phyloP scores from a whole-genome alignment of 1,140 invertebrate species.

The Drosophila persimilis region DNA sequence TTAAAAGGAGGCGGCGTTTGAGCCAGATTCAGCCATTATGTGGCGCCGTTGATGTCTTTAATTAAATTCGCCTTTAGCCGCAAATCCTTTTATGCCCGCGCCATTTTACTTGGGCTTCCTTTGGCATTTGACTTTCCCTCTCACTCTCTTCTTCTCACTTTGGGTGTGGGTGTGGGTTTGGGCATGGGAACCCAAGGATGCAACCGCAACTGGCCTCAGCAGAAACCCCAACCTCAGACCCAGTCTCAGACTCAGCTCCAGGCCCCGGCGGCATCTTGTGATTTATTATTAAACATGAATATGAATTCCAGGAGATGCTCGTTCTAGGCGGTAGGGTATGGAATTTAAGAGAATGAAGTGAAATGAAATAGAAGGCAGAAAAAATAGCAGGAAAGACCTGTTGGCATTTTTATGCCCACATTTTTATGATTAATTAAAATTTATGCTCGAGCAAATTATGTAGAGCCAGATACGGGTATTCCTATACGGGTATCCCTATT shows the following conservation, averaged over 20 bases:
- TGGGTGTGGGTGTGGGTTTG: constrained; percentile 13
- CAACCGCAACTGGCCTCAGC: constrained; percentile 51
- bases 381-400: constrained; percentile 48
- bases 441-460: constrained; percentile 60
- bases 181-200: constrained; percentile 53
- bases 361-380: constrained; percentile 1
- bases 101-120: constrained; percentile 59
- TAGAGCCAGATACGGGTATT: not conserved
- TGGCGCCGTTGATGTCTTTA: constrained; percentile 66
- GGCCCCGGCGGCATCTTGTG: constrained; percentile 68
- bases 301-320: constrained; percentile 68
- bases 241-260: constrained; percentile 5
- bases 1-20: constrained; percentile 45
- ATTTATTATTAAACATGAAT: constrained; percentile 80
- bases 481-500: constrained; percentile 19
- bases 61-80: constrained; percentile 74
- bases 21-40: constrained; percentile 34
- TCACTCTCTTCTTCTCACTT: constrained; percentile 3
- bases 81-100: constrained; percentile 74
- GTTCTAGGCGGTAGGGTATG: constrained; percentile 18
- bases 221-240: not conserved
- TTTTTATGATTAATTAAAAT: constrained; percentile 81
- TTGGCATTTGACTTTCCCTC: constrained; percentile 51
- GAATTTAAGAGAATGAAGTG: not conserved
- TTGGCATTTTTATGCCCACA: constrained; percentile 69